phyloP scores from a whole-genome alignment of 2,113 vertebrate genomes.

The Alethe castanea region DNA sequence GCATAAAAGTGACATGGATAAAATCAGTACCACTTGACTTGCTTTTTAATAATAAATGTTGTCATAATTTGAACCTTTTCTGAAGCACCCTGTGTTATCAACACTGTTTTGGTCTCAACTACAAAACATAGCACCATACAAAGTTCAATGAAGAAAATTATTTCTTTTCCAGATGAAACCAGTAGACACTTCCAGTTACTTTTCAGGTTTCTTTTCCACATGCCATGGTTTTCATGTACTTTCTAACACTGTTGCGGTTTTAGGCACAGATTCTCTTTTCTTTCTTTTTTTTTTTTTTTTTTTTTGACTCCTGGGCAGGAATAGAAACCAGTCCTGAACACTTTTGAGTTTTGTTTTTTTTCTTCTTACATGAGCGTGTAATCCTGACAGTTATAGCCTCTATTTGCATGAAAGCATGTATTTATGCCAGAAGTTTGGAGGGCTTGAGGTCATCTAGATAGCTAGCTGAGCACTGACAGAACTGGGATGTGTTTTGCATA shows the following conservation, averaged over 20 bases:
- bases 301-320: neutral
- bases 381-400: neutral
- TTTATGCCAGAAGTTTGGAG: neutral
- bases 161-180: neutral
- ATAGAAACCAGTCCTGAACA: neutral
- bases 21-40: neutral
- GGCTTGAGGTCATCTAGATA: neutral
- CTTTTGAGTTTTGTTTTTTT: neutral
- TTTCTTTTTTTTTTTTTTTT: neutral
- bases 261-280: neutral
- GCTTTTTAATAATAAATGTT: neutral
- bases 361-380: neutral
- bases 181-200: neutral
- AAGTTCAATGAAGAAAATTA: neutral
- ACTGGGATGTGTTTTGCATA: neutral
- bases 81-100: neutral
- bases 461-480: neutral
- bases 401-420: neutral
- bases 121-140: neutral
- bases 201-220: neutral
- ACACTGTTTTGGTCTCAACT: neutral
- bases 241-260: fast-evolving
- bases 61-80: neutral
- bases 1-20: neutral
- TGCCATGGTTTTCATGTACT: neutral